phyloP scores from a whole-genome alignment of 2,113 vertebrate species.

The Xiphophorus couchianus region DNA sequence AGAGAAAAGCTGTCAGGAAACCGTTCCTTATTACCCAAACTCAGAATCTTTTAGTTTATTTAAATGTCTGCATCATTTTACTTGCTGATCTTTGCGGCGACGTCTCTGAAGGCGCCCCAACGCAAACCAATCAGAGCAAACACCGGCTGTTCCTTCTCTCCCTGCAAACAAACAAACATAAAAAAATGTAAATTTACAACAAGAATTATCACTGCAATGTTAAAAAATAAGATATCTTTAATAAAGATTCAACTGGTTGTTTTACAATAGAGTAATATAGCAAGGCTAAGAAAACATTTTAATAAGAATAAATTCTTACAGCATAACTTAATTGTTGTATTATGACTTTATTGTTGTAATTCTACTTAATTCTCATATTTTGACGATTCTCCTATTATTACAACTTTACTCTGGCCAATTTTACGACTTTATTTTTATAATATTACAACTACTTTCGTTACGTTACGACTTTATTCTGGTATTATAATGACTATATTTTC shows the following conservation, averaged over 20 bases:
- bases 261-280: neutral
- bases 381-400: no score
- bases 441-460: no score
- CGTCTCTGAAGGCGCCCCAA: slow-evolving; percentile 95
- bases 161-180: slow-evolving; percentile 72
- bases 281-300: no score
- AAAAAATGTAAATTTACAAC: neutral
- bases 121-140: slow-evolving; percentile 91
- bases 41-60: neutral
- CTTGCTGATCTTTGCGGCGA: slow-evolving; percentile 89
- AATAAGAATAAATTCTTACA: no score
- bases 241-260: neutral
- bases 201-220: neutral
- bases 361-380: no score
- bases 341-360: no score
- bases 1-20: neutral
- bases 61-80: slow-evolving; percentile 68
- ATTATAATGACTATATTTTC: no score
- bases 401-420: no score
- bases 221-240: neutral
- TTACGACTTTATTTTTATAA: no score
- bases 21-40: neutral
- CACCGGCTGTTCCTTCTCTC: slow-evolving; percentile 92
- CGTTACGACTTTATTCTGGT: no score
- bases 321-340: no score